Base-by-base conservation (phyloP, 2,888 invertebrate species). In the Mayetiola destructor region DNA sequence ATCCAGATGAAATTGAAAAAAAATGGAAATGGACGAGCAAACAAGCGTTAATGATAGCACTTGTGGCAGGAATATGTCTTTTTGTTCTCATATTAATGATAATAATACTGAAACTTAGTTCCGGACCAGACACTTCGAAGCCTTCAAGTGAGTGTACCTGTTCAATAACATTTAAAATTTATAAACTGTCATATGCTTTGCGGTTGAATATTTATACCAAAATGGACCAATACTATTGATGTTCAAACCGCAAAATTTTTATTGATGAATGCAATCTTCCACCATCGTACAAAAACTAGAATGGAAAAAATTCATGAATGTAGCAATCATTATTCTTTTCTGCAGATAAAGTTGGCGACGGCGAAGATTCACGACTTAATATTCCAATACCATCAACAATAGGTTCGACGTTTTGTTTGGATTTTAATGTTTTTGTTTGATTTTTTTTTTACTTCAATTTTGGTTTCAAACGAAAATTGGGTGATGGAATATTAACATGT, bases 321-420 rank as follows among this genome's bases (percentile, higher is more conserved):
- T 9, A 27, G 16, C 16, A 48, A 27, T 54, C 30, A 32, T 35
- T 32, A 32, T 20, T 54, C n/a, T 48, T 48, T 48, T 48, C 48
- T 27, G 48, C 21, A 21, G 27, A 55, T 3, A 30, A 3, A 37
- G 58, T 64, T 63, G 68, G 67, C 64, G 68, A 71, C 65, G 70
- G 67, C 63, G 73, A 73, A 63, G 69, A 72, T 64, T 68, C 66
- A 62, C 64, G 68, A 66, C 66, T 65, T 64, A 69, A 72, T 68
- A 68, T 68, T 64, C 73, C 73, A 66, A 72, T 73, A 63, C 66
- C 67, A 65, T 72, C 73, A 65, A 68, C 68, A 61, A 73, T 73
- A 72, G 73, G 73, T 73, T 71, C 16, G 48, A 27, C 8, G 1
- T 27, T n/a, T 6, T 8, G 8, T 48, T 48, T 27, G 1, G 12